A percentile compares a stretch with the other conserved stretches of the same genome.
These are phyloP conservation scores for Sinocyclocheilus maitianheensis DNA, from an alignment of 2,113 vertebrate genomes.

Conservation along the genomic window DNA sequence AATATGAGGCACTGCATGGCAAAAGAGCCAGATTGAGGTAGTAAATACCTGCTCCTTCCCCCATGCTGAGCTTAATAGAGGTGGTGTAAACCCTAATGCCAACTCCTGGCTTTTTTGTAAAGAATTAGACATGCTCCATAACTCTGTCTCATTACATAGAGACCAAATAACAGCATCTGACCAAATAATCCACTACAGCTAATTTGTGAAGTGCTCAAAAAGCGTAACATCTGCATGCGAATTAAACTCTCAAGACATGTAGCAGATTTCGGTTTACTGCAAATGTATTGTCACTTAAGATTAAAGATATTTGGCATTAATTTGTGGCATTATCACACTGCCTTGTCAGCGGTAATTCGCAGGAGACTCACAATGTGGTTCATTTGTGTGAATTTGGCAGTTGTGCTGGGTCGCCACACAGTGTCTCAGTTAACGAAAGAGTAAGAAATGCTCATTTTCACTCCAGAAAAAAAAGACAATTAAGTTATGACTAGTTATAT, in stretches of 20 bases:
- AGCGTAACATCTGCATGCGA: not conserved
- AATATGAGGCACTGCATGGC: conserved; percentile 23
- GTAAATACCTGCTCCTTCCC: conserved; percentile 56
- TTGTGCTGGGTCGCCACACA: conserved; percentile 74
- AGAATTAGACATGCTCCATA: conserved; percentile 57
- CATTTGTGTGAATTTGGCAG: conserved; percentile 80
- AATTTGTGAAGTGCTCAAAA: not conserved
- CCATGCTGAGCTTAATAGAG: conserved; percentile 29
- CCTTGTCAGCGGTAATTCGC: conserved; percentile 65
- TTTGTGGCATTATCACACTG: not conserved
- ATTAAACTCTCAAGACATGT: not conserved
- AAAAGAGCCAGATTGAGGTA: conserved; percentile 55
- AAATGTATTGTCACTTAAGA: not conserved
- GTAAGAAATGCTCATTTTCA: conserved; percentile 11
- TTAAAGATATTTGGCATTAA: not conserved
- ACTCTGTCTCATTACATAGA: conserved; percentile 50
- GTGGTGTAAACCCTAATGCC: conserved; percentile 20
- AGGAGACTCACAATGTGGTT: conserved; percentile 88
- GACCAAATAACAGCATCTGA: conserved; percentile 31
- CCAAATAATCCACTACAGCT: conserved; percentile 8
- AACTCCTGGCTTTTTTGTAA: conserved; percentile 47
- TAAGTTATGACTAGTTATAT: too few relatives aligned
- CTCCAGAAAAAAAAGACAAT: not conserved
- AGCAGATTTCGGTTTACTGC: not conserved
- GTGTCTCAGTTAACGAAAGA: conserved; percentile 71